phyloP scores from a whole-genome alignment of 2,113 vertebrate genomes.

The Tursiops truncatus region DNA sequence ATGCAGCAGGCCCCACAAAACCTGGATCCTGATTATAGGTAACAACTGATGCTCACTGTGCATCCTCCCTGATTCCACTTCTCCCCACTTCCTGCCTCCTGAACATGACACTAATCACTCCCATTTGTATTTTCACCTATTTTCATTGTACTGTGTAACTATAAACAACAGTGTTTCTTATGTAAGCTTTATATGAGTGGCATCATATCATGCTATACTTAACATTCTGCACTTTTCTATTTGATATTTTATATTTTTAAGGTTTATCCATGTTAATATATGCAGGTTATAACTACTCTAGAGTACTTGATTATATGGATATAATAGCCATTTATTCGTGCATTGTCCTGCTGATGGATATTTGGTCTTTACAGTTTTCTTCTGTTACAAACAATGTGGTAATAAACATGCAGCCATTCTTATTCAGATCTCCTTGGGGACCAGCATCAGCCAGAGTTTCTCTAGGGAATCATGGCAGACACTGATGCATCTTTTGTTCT shows the following conservation, averaged over 20 bases:
- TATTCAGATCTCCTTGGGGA: not conserved
- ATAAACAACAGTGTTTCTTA: not conserved
- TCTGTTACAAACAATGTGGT: not conserved
- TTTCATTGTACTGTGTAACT: not conserved
- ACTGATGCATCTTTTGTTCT: not conserved
- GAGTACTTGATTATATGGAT: no score
- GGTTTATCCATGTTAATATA: not conserved
- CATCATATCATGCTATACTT: not conserved
- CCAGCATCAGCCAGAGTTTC: not conserved
- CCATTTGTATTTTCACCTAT: not conserved
- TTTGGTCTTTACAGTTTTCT: not conserved
- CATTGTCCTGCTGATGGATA: not conserved
- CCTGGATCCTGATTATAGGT: not conserved
- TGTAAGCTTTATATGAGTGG: not conserved
- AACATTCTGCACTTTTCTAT: not conserved
- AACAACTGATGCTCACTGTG: not conserved
- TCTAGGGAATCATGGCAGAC: not conserved
- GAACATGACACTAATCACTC: not conserved
- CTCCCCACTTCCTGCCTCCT: not conserved
- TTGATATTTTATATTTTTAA: not conserved
- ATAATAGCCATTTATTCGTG: not conserved
- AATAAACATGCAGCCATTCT: not conserved
- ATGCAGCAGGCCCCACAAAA: not conserved
- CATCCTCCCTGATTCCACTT: not conserved
- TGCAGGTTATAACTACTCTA: not conserved